Evolutionary conservation across 1,140 invertebrate genomes (phyloP).

Genomic region (Dendroctonus ponderosae): DNA sequence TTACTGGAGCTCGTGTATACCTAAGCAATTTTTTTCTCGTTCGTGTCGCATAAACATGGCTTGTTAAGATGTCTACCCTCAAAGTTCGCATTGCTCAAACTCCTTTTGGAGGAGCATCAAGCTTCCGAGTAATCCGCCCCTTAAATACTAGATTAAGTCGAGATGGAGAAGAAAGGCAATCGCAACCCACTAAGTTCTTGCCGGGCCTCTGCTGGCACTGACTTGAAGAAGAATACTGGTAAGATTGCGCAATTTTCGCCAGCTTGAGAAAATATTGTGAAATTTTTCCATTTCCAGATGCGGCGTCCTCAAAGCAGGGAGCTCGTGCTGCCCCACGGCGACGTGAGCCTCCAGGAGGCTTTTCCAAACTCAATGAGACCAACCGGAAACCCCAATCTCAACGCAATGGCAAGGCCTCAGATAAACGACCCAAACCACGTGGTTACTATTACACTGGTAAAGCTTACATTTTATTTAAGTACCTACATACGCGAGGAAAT

Average conservation of each 20-base stretch:
- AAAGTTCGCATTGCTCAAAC: constrained; percentile 62
- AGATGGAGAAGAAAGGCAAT: constrained; percentile 74
- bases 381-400: constrained; percentile 61
- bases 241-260: constrained; percentile 14
- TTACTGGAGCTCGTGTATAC: too few relatives aligned
- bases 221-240: constrained; percentile 72
- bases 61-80: constrained; percentile 76
- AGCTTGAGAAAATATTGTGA: neutral
- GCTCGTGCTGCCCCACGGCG: constrained; percentile 59
- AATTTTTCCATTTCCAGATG: constrained; percentile 53
- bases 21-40: constrained; percentile 54
- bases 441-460: constrained; percentile 57
- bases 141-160: constrained; percentile 44
- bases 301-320: constrained; percentile 59
- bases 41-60: constrained; percentile 68
- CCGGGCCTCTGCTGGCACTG: constrained; percentile 62
- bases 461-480: neutral
- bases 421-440: constrained; percentile 75
- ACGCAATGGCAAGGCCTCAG: constrained; percentile 59
- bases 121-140: constrained; percentile 48
- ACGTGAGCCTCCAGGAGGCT: constrained; percentile 60
- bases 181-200: constrained; percentile 58
- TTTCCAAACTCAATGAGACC: constrained; percentile 60
- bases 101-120: constrained; percentile 68
- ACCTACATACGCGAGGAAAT: too few relatives aligned